A percentile compares a stretch with the other conserved stretches of the same genome.
Conservation (phyloP, 2,888 invertebrate genomes). For the Nemotelus pantherinus region DNA sequence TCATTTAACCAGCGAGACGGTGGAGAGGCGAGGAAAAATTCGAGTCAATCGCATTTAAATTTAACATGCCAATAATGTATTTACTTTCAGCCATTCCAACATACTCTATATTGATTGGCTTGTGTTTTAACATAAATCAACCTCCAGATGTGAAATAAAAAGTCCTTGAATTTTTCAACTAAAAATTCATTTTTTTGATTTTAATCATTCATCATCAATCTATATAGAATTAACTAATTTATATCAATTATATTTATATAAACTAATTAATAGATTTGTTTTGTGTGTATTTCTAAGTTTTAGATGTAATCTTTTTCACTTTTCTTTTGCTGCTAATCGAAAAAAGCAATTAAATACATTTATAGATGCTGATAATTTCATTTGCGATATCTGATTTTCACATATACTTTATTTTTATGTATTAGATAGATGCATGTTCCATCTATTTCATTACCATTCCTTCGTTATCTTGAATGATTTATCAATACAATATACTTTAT, state of each 20-base stretch:
- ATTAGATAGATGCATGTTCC: slow-evolving; percentile 6
- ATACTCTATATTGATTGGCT: not conserved
- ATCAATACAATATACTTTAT: slow-evolving; percentile 2
- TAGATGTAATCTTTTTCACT: not conserved
- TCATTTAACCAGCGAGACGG: too few relatives aligned
- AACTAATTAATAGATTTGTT: slow-evolving; percentile 23
- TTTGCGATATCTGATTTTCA: slow-evolving; percentile 27
- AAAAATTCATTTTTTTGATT: slow-evolving; percentile 17
- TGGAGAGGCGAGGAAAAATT: too few relatives aligned
- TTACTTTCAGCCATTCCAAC: too few relatives aligned
- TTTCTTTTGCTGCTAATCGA: not conserved
- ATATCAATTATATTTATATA: slow-evolving; percentile 24
- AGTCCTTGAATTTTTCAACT: slow-evolving; percentile 2
- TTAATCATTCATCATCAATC: slow-evolving; percentile 20
- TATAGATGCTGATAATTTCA: slow-evolving; percentile 37
- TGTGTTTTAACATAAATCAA: not conserved
- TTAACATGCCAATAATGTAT: too few relatives aligned
- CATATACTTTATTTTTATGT: too few relatives aligned
- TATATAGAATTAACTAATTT: slow-evolving; percentile 25
- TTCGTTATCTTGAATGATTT: not conserved
- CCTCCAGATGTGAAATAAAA: not conserved
- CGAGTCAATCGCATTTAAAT: too few relatives aligned
- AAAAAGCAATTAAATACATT: slow-evolving; percentile 38
- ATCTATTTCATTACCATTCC: slow-evolving; percentile 22
- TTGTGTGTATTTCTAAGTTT: not conserved